Evolutionary conservation across 2,888 invertebrate species (phyloP), one percentile per base, ranked within the genome.

Genomic region (Clusia tigrina): DNA sequence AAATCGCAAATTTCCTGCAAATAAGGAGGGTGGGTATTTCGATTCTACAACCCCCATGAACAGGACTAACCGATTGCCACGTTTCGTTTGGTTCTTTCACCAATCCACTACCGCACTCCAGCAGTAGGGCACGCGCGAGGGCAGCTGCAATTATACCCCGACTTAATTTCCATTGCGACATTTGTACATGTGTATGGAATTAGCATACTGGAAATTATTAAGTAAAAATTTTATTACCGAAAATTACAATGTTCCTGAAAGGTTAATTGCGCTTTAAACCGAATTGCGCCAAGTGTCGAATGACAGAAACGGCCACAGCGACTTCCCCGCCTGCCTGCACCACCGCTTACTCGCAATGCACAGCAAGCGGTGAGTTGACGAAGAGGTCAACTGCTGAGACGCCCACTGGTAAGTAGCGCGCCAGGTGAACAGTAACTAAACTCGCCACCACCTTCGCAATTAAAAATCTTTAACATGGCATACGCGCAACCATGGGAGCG

Each of bases 161-260:
- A 48, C 20, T 48, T 48, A 18, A 48, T 48, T 48, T 48, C 20
- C 48, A 48, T 48, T 48, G 48, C 48, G 48, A 48, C 48, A 48
- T 22, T 18, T 22, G n/a, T n/a, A n/a, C n/a, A n/a, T n/a, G 5
- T 48, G 20, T 3, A 22, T 22, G 10, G 6, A 48, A 48, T 48
- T 48, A 48, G 22, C 48, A 48, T 37, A n/a, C n/a, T 46, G 60
- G 62, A 69, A 77, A 77, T 77, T 77, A 76, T 73, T 65, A 74
- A 71, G 66, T 69, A 69, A 65, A 48, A 62, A 66, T 77, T 78
- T 79, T 79, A 79, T 79, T 70, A 73, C 78, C 76, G 67, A 76
- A 78, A 79, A 79, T 79, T 78, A 76, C 72, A 69, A 74, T 67
- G 72, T 78, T 66, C 69, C 64, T 65, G 69, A 72, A 70, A 64